Conservation (phyloP, 92 coral and sea anemone genomes). For the Pocillopora grandis region DNA sequence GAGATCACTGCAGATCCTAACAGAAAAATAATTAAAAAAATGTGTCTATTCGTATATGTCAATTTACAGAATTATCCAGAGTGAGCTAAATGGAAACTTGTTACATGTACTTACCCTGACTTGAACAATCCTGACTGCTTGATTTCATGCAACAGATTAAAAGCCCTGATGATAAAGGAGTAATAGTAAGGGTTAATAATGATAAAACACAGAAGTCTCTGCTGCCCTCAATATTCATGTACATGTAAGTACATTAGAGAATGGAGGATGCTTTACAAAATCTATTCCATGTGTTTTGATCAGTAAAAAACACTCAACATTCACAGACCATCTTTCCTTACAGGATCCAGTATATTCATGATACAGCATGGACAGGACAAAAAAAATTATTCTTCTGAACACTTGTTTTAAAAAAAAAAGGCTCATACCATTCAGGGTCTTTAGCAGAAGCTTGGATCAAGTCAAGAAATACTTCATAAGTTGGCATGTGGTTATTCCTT, state of each 20-base stretch:
- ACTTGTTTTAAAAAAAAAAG: neutral
- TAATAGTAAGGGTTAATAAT: neutral
- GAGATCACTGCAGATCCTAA: conserved; percentile 66
- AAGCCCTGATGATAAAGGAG: conserved; percentile 46
- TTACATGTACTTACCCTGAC: conserved; percentile 42
- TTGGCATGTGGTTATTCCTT: conserved; percentile 37
- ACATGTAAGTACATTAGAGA: too few relatives aligned
- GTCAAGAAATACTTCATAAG: conserved; percentile 72
- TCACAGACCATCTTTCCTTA: neutral
- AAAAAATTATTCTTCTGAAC: too few relatives aligned
- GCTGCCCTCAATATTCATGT: too few relatives aligned
- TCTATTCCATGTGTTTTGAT: too few relatives aligned
- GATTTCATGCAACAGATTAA: conserved; percentile 57
- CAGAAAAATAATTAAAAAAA: neutral
- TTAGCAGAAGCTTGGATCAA: conserved; percentile 52
- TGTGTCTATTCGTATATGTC: too few relatives aligned
- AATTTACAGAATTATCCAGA: too few relatives aligned
- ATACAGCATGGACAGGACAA: too few relatives aligned
- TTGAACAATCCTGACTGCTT: conserved; percentile 51
- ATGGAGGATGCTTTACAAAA: too few relatives aligned
- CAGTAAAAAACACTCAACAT: neutral
- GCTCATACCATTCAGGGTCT: conserved; percentile 54
- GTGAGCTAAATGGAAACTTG: neutral
- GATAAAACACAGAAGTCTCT: too few relatives aligned
- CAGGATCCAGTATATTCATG: neutral